A percentile compares a stretch with the other conserved stretches of the same genome.
phyloP scores from a whole-genome alignment of 2,797 vertebrate species.

The Myiotriccus ornatus region DNA sequence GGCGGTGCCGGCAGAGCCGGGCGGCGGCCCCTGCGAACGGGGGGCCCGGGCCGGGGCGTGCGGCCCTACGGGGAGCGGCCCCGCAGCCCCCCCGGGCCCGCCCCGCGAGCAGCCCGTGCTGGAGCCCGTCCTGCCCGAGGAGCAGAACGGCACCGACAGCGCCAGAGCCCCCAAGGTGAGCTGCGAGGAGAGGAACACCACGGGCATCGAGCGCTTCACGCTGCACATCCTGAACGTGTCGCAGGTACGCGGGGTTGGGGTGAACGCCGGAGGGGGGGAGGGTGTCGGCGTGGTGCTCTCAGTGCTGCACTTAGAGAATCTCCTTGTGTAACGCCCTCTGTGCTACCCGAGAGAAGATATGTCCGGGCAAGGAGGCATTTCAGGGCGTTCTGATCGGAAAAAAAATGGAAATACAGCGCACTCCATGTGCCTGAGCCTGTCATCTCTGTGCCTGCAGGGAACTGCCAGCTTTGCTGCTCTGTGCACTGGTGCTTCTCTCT shows the following conservation, averaged over 20 bases:
- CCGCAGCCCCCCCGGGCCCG: neutral
- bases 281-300: accelerated
- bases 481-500: no score
- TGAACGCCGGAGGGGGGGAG: accelerated
- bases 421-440: neutral
- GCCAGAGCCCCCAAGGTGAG: constrained; percentile 88
- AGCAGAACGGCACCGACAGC: constrained; percentile 83
- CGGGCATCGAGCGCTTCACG: constrained; percentile 74
- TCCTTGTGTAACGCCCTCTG: accelerated
- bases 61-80: neutral
- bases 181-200: constrained; percentile 88
- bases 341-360: accelerated
- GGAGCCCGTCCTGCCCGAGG: constrained; percentile 75
- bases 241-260: constrained; percentile 76
- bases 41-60: constrained; percentile 42
- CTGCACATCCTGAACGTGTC: constrained; percentile 90
- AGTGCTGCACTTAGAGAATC: accelerated
- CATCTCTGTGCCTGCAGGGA: neutral
- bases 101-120: constrained; percentile 51
- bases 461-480: neutral
- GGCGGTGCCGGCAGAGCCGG: constrained; percentile 79
- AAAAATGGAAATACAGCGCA: accelerated
- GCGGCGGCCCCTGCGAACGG: constrained; percentile 59
- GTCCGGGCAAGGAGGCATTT: neutral
- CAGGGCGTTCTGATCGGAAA: neutral